Percentiles rank a stretch among this genome's conserved stretches.
Conservation (phyloP, 2,888 invertebrate species). For the Cheilosia impressa region DNA sequence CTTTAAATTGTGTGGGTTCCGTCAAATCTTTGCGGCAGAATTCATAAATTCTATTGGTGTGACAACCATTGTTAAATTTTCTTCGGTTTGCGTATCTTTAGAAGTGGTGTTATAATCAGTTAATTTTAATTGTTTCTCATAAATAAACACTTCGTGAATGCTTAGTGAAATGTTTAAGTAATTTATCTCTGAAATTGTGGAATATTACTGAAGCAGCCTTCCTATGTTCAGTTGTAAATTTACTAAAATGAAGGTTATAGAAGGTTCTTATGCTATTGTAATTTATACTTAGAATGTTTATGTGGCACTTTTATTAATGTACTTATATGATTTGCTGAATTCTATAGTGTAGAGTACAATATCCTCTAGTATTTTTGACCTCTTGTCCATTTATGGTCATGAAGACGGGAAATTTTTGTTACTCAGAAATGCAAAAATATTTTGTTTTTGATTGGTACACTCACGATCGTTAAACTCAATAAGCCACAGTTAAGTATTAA, state of each 20-base stretch:
- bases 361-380: constrained; percentile 69
- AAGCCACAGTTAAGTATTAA: neutral
- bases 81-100: no score
- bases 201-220: neutral
- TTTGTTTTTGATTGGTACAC: neutral
- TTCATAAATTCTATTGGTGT: constrained; percentile 17
- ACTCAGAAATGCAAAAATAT: neutral
- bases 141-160: neutral
- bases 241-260: neutral
- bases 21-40: constrained; percentile 4
- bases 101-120: no score
- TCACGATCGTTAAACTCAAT: neutral
- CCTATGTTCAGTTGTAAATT: constrained; percentile 1
- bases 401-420: constrained; percentile 75
- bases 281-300: neutral
- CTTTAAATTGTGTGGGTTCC: constrained; percentile 2
- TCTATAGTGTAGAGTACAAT: neutral
- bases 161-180: neutral
- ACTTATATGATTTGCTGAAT: neutral
- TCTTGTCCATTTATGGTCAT: constrained; percentile 78
- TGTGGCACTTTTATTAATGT: constrained; percentile 13
- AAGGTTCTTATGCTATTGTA: constrained; percentile 3
- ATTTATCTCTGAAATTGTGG: constrained; percentile 8
- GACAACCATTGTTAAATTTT: neutral
- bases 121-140: no score